Base-by-base conservation (phyloP, 1,140 invertebrate species). In the Gonatopus flavifemur region DNA sequence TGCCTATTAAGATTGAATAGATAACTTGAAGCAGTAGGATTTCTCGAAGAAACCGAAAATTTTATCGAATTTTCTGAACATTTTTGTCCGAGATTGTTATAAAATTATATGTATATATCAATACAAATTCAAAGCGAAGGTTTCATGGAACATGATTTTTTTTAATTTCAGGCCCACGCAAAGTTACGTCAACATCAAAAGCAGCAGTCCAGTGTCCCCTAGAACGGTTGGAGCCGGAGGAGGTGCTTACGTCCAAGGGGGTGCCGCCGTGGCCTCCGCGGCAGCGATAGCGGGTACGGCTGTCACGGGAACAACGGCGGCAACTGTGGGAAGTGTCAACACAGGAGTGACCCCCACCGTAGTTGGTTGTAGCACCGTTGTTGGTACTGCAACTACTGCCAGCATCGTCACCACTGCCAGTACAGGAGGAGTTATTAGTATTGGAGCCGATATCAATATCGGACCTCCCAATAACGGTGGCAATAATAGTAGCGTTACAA, bases 111-210 rank as follows among this genome's bases (percentile, higher is more conserved):
- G n/a, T n/a, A n/a, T n/a, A n/a, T n/a, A n/a, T n/a, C n/a, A n/a
- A n/a, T n/a, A n/a, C n/a, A n/a, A n/a, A n/a, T n/a, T n/a, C n/a
- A n/a, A n/a, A n/a, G n/a, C n/a, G n/a, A n/a, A n/a, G n/a, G n/a
- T n/a, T n/a, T n/a, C n/a, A n/a, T n/a, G n/a, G n/a, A n/a, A n/a
- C n/a, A n/a, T n/a, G n/a, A n/a, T n/a, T n/a, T 52, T 21, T 36
- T 44, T 4, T 47, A 49, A 12, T 68, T 67, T 12, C 53, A 78
- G 76, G 65, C 65, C 74, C 44, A 62, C 70, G 45, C 76, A 78
- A 55, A 76, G 57, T 52, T 76, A 75, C 62, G 70, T 67, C 38
- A 76, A 67, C 69, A 74, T 74, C 70, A 77, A 78, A 52, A 76
- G 70, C 57, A 74, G 70, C 57, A 74, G 70, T 46, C 74, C 76